phyloP scores from a whole-genome alignment of 2,797 vertebrate genomes.

The Micropoecilia bifurca region DNA sequence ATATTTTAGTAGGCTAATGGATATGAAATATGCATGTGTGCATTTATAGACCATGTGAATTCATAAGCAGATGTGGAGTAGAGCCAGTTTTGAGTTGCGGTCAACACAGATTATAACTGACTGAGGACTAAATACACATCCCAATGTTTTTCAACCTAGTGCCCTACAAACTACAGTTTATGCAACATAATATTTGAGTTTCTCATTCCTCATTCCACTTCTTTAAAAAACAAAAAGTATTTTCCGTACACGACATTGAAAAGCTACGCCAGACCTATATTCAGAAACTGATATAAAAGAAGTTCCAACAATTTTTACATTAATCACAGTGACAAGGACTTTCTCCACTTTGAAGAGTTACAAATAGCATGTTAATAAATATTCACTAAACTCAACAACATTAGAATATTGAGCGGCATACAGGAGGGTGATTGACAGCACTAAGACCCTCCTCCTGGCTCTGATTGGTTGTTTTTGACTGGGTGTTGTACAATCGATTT shows the following conservation, averaged over 20 bases:
- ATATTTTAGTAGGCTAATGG: neutral
- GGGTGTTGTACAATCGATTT: no score
- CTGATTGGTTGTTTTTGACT: no score
- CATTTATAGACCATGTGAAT: neutral
- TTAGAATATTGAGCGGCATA: no score
- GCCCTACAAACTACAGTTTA: neutral
- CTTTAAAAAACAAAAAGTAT: neutral
- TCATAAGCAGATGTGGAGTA: neutral
- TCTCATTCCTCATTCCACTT: neutral
- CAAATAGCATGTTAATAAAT: neutral
- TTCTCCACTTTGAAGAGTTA: neutral
- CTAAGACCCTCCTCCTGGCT: no score
- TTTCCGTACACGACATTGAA: neutral
- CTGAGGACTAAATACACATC: neutral
- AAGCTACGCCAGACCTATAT: neutral
- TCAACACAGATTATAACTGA: neutral
- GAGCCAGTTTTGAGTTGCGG: neutral
- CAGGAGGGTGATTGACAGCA: no score
- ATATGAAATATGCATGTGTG: neutral
- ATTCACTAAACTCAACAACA: neutral
- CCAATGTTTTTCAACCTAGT: neutral
- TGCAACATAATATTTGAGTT: neutral
- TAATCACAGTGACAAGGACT: neutral
- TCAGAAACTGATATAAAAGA: neutral
- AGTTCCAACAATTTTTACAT: neutral